phyloP scores from a whole-genome alignment of 2,888 invertebrate species.

The Phaonia tiefii region DNA sequence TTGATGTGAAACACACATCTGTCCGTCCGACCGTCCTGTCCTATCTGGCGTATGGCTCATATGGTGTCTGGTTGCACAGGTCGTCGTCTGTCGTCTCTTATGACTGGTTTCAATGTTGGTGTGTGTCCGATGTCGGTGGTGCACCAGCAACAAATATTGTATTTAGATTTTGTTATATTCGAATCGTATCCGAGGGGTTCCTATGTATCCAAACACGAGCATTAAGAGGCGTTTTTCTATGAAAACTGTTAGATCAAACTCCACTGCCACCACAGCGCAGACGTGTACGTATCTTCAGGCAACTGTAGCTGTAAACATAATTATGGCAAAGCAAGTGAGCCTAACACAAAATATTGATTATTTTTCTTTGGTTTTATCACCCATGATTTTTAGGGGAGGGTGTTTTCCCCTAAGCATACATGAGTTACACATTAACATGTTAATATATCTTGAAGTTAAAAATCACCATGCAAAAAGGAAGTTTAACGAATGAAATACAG shows the following conservation, averaged over 20 bases:
- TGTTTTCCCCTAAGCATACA: too few species aligned
- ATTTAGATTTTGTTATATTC: constrained; percentile 40
- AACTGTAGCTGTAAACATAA: constrained; percentile 14
- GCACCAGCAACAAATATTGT: constrained; percentile 61
- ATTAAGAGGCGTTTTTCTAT: constrained; percentile 58
- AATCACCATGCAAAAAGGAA: constrained; percentile 34
- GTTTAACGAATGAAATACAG: constrained; percentile 33
- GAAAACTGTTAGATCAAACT: constrained; percentile 39
- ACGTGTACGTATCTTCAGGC: not conserved
- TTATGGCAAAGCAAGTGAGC: too few species aligned
- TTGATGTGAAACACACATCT: not conserved
- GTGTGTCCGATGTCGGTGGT: too few species aligned
- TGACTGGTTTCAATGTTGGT: constrained; percentile 38
- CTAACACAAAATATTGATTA: too few species aligned
- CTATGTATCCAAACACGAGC: constrained; percentile 56
- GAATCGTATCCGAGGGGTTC: constrained; percentile 40
- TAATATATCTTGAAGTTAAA: constrained; percentile 35
- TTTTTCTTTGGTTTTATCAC: too few species aligned
- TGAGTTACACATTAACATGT: constrained; percentile 50
- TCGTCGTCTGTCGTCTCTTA: constrained; percentile 46
- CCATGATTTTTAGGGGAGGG: too few species aligned
- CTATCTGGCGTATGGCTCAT: not conserved
- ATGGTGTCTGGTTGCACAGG: constrained; percentile 37
- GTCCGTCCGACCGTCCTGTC: too few species aligned
- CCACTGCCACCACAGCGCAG: too few species aligned